phyloP scores from a whole-genome alignment of 2,797 vertebrate species.

The Rachycentron canadum region DNA sequence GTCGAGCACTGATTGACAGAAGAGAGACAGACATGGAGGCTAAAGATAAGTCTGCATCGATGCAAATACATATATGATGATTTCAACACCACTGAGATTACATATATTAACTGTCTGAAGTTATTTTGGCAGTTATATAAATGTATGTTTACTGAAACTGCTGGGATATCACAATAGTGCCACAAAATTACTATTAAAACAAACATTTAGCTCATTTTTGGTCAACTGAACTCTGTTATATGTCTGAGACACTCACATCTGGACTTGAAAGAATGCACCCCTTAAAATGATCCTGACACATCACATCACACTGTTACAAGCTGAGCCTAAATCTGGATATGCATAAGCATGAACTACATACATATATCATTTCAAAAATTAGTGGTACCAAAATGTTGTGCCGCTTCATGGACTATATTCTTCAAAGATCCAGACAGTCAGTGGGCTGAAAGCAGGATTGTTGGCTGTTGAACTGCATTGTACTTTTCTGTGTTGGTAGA shows the following conservation, averaged over 20 bases:
- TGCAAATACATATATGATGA: slow-evolving; percentile 10
- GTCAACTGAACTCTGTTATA: too few relatives aligned
- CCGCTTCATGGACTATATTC: too few relatives aligned
- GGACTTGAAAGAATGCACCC: background rate
- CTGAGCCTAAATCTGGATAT: background rate
- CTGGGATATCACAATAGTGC: background rate
- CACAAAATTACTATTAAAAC: background rate
- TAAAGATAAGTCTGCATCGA: background rate
- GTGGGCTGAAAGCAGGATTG: too few relatives aligned
- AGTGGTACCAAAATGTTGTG: too few relatives aligned
- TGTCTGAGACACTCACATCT: too few relatives aligned
- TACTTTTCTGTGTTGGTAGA: background rate
- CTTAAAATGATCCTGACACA: background rate
- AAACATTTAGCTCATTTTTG: background rate
- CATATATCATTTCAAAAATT: too few relatives aligned
- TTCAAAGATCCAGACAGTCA: background rate
- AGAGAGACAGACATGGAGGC: background rate
- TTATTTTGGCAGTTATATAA: slow-evolving; percentile 7
- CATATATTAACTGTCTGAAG: slow-evolving; percentile 19
- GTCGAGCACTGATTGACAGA: slow-evolving; percentile 45
- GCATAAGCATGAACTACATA: too few relatives aligned
- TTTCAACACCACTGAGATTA: slow-evolving; percentile 8
- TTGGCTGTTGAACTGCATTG: background rate
- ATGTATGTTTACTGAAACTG: slow-evolving; percentile 5
- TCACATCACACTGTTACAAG: background rate